Conservation (phyloP, 2,113 vertebrate species). For the Corythornis cristatus region DNA sequence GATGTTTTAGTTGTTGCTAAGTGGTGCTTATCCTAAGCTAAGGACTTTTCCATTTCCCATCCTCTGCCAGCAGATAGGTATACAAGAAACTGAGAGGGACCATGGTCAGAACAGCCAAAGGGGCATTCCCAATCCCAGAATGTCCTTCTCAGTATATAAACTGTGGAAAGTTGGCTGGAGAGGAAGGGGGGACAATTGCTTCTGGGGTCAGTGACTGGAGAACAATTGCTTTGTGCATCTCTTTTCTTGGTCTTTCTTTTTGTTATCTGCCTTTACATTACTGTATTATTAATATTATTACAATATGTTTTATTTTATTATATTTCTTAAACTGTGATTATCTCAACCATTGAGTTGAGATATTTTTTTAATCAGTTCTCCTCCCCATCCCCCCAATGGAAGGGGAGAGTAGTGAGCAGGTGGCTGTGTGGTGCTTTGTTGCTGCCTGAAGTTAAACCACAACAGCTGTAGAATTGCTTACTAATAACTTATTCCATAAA, state of each 20-base stretch:
- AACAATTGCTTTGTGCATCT: neutral
- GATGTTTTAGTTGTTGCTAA: neutral
- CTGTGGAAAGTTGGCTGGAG: neutral
- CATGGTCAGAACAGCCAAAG: neutral
- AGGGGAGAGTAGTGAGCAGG: neutral
- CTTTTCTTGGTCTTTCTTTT: neutral
- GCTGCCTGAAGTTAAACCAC: neutral
- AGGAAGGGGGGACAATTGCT: neutral
- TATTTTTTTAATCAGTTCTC: neutral
- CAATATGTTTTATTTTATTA: neutral
- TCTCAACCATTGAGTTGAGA: neutral
- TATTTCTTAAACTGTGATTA: neutral
- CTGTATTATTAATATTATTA: neutral
- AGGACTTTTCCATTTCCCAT: neutral
- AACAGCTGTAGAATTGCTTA: neutral
- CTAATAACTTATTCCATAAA: neutral
- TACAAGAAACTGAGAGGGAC: neutral
- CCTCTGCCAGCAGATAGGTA: neutral
- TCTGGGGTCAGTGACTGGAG: neutral
- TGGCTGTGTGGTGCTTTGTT: neutral
- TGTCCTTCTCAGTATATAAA: neutral
- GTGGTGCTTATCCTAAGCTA: neutral
- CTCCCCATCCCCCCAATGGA: neutral
- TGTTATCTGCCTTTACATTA: neutral
- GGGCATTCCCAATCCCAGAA: neutral